A percentile compares a stretch with the other conserved stretches of the same genome.
phyloP scores from a whole-genome alignment of 2,797 vertebrate genomes.

The Tapera naevia region DNA sequence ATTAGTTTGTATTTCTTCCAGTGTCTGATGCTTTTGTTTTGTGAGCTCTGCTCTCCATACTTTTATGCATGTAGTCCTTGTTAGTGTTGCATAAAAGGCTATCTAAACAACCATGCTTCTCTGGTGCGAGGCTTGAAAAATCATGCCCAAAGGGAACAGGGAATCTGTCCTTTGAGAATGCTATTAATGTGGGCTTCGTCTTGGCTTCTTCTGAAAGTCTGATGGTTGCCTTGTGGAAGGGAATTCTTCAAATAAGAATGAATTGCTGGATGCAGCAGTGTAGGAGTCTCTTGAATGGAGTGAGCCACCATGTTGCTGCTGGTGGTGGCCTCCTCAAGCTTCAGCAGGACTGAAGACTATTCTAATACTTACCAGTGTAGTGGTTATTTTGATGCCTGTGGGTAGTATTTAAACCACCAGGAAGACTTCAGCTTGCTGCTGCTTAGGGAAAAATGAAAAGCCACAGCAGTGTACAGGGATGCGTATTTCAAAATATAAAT shows the following conservation, averaged over 20 bases:
- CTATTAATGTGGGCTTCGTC: neutral
- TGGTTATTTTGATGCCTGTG: neutral
- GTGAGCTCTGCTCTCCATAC: neutral
- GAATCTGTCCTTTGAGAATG: neutral
- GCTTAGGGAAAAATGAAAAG: neutral
- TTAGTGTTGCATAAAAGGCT: neutral
- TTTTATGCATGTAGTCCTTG: neutral
- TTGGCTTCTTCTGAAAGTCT: neutral
- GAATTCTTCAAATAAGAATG: neutral
- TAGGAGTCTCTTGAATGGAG: neutral
- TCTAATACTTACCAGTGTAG: neutral
- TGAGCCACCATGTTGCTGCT: neutral
- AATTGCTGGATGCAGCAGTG: neutral
- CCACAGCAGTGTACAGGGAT: neutral
- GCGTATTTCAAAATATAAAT: neutral
- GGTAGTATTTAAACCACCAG: neutral
- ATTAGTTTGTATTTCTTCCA: constrained; percentile 10
- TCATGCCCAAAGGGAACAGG: neutral
- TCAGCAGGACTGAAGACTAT: neutral
- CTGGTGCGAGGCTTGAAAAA: neutral
- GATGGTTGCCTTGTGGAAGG: neutral
- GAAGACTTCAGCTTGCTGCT: neutral
- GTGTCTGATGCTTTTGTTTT: constrained; percentile 30
- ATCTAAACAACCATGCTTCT: neutral
- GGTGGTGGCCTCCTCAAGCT: neutral